Evolutionary conservation across 2,888 invertebrate genomes (phyloP).

Genomic region (Acronicta aceris): DNA sequence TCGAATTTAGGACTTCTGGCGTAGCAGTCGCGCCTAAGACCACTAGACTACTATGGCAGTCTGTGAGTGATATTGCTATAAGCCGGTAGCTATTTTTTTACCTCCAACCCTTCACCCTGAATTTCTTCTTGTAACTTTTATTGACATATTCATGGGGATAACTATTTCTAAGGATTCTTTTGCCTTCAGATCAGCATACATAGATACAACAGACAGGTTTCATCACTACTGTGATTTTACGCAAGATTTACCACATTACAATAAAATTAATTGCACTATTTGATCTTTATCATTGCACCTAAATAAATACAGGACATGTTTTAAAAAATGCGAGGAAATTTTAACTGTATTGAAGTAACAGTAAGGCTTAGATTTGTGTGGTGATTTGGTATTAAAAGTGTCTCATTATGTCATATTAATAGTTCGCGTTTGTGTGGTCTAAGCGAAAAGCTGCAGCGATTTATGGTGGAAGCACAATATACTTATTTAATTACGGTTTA

Average conservation of each 20-base stretch:
- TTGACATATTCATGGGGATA: slow-evolving; percentile 20
- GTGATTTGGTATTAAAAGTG: slow-evolving; percentile 1
- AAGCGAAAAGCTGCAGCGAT: slow-evolving; percentile 24
- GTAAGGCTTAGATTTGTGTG: slow-evolving; percentile 27
- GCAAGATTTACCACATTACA: slow-evolving; percentile 66
- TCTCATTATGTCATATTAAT: slow-evolving; percentile 52
- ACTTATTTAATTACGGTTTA: no score
- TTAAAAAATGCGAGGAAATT: slow-evolving; percentile 11
- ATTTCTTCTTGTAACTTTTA: background rate
- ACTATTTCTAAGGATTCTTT: slow-evolving; percentile 19
- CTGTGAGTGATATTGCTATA: no score
- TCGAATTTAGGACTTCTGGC: no score
- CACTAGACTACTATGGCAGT: no score
- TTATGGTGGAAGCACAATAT: no score
- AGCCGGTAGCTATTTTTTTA: no score
- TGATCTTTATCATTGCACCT: slow-evolving; percentile 78
- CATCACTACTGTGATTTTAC: slow-evolving; percentile 61
- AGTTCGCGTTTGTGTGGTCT: slow-evolving; percentile 41
- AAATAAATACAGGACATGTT: slow-evolving; percentile 69
- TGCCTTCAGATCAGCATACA: slow-evolving; percentile 15
- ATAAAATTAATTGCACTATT: slow-evolving; percentile 58
- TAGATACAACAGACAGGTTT: slow-evolving; percentile 62
- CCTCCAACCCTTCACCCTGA: background rate
- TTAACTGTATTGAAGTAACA: rapidly evolving
- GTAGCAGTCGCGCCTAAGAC: no score